Evolutionary conservation across 2,888 invertebrate species (phyloP), one percentile per base, ranked within the genome.

Genomic region (Diaphora mendica): DNA sequence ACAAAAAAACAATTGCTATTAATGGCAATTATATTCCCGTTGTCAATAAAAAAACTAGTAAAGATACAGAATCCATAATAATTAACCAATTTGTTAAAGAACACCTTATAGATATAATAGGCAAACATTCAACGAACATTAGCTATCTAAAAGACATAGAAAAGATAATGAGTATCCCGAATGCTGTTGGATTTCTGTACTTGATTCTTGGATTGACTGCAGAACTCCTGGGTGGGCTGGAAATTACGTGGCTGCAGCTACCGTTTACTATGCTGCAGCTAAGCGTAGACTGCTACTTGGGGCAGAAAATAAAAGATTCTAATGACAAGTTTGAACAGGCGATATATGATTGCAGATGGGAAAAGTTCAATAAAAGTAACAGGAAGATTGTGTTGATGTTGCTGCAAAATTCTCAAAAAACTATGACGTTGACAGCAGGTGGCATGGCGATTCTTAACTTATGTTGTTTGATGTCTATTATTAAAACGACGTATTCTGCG

Each of bases 221-320:
- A 3, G 88, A 87, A 73, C 78, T 91, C 23, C 71, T 91, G 2
- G 91, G 89, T 0, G 89, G 89, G 0, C 73, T 91, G n/a, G 88
- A 91, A 72, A 90, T 89, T 26, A 91, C 91, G 0, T 91, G 85
- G 72, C 48, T 89, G 39, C 82, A 89, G 68, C 71, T 91, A 64
- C 90, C 90, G 3, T 91, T 86, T 48, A 90, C 91, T 0, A 79
- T 87, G 17, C 79, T 87, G 70, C 87, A 88, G 75, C 86, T 91
- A 0, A 85, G 81, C 0, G 86, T 90, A 79, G 87, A 88, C 59
- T 87, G 86, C 66, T 77, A 86, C 15, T 74, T 79, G 0, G 86
- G 87, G 1, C 87, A 88, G 74, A 78, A 74, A 44, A 59, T 89
- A 0, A 83, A 86, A 55, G 87, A 87, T 64, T 83, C 87, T 0